These are phyloP conservation scores for Passer montanus DNA, from an alignment of 2,113 vertebrate genomes.

Conservation along the genomic window DNA sequence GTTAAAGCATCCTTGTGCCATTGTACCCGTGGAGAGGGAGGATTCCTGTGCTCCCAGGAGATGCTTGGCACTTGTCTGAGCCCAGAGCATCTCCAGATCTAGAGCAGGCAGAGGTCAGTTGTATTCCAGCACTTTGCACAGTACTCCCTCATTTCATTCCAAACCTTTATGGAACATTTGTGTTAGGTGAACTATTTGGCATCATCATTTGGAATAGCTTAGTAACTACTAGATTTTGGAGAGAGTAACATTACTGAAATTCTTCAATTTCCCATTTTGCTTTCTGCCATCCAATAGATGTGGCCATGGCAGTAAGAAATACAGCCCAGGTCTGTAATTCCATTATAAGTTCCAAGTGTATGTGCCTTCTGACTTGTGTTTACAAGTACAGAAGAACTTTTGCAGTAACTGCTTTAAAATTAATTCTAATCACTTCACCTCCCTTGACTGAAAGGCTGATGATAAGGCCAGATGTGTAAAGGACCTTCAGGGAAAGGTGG, in stretches of 20 bases:
- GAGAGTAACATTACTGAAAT: background rate
- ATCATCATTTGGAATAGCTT: background rate
- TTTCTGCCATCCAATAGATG: background rate
- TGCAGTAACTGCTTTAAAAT: background rate
- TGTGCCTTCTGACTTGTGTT: background rate
- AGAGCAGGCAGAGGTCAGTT: background rate
- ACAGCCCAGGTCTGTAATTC: background rate
- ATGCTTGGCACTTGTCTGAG: background rate
- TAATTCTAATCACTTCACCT: background rate
- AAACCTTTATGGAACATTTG: background rate
- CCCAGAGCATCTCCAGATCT: background rate
- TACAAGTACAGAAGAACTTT: background rate
- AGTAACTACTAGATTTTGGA: background rate
- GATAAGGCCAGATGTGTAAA: background rate
- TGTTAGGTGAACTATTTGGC: background rate
- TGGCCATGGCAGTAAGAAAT: background rate
- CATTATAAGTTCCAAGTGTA: background rate
- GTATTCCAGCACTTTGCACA: background rate
- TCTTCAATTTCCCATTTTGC: background rate
- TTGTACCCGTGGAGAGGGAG: background rate
- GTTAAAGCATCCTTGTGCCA: background rate
- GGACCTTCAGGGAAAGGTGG: background rate
- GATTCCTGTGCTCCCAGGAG: background rate
- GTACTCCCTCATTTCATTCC: background rate
- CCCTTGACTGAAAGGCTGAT: background rate